Base-by-base conservation (phyloP, 1,140 invertebrate genomes). In the Neodiprion lecontei region DNA sequence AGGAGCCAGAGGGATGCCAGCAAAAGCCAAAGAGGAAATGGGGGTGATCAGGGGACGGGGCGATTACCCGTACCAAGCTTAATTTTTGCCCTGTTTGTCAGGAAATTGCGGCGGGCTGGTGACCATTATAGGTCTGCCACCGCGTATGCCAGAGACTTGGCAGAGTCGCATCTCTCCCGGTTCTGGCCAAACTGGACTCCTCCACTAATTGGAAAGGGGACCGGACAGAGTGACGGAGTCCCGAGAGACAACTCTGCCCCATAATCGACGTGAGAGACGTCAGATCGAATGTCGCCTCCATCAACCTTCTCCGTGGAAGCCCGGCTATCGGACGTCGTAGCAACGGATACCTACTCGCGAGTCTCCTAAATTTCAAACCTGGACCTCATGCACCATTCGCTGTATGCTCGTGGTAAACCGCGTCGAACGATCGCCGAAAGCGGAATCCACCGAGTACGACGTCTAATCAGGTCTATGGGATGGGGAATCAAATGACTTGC, bases 71-170 rank as follows among this genome's bases (percentile, higher is more conserved):
- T 14, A 61, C 53, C 11, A 61, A 17, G 53, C 11, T 61, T 61
- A 61, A 61, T 61, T 61, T 61, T 61, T 61, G 53, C 11, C 53
- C 5, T 61, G 53, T 61, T 61, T 61, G 53, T 61, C 53, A 61
- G 53, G 53, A 61, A 61, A 61, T 61, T 61, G 53, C n/a, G 53
- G 53, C n/a, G 53, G 9, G 11, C n/a, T 17, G 53, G 53, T 17
- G 53, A 61, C 53, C 53, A 61, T 61, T 17, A 61, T 61, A 61
- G 53, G 9, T 61, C 53, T 61, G 53, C n/a, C 53, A 61, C 11
- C 11, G 53, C 28, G 28, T 40, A 40, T 40, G 5, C 28, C 28
- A 40, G 28, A 40, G 28, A 40, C 28, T 40, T 40, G 28, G 28
- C 28, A 61, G n/a, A 17, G n/a, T 12, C 11, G 53, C 53, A 14